Base-by-base conservation (phyloP, 2,888 invertebrate species). In the Apodemia hepburni region DNA sequence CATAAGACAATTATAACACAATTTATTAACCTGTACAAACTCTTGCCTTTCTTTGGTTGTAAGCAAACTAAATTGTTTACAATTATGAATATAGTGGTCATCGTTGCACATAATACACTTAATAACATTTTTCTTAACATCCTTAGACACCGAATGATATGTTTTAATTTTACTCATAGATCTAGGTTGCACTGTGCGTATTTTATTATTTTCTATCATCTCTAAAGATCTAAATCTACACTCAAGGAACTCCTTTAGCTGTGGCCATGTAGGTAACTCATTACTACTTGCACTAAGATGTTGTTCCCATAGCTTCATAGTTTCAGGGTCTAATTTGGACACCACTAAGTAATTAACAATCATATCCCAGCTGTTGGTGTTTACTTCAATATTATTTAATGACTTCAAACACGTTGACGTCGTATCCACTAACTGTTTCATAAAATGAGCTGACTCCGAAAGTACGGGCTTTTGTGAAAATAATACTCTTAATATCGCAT, bases 391-490 rank as follows among this genome's bases (percentile, higher is more conserved):
- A 58, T 69, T 71, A 0, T 65, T 38, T 9, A 70, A 47, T 3
- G 67, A 60, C 58, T 69, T 66, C n/a, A 69, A 58, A 58, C 69
- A 69, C 17, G 65, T 45, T 12, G 63, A 61, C 7, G 70, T 69
- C 7, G 69, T 69, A 45, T 70, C 70, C 0, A 69, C n/a, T 38
- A 71, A 35, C 6, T 65, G 60, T 61, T 60, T 65, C 4, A 70
- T 59, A 0, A 33, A 38, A 58, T 1, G 60, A 0, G 71, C 64
- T 7, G 68, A 69, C 47, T 71, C 70, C 8, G 8, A 4, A 5
- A 35, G 58, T 1, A 72, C 61, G 4, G 58, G 12, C 51, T 66
- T 68, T 42, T 63, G 66, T 1, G 59, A 18, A 59, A 73, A 69
- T 17, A 73, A 61, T 1, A 3, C 59, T n/a, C 64, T 71, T 49